Base-by-base conservation (phyloP, 2,888 invertebrate species). In the Orchestes rusci region DNA sequence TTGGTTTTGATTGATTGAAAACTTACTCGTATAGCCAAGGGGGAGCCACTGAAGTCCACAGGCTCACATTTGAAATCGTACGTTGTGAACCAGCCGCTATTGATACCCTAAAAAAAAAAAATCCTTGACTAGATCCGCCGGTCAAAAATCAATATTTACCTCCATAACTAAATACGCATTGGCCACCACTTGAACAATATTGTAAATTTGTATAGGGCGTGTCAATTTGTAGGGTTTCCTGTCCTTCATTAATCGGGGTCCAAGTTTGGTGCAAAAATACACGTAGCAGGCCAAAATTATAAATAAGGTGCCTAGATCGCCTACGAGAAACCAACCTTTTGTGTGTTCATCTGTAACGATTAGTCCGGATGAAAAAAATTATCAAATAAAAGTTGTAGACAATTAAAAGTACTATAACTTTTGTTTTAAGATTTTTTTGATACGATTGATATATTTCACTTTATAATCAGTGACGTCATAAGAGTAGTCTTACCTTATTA, bases 41-140 rank as follows among this genome's bases (percentile, higher is more conserved):
- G 79, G 53, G 66, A 70, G 35, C 72, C 66, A 0, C 79, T 74
- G 56, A 75, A 79, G 62, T 50, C 80, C 1, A 82, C 78, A 8
- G 81, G 85, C 65, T 88, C 83, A 61, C 89, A 89, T 4, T 73
- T 71, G 40, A 76, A 80, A 61, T 71, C 79, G 69, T 88, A 88
- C 51, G 75, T 76, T 39, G 71, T 66, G 59, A 73, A 53, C 69
- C 68, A 69, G 17, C 69, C 68, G 7, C 58, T 59, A 43, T 54
- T 42, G 2, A 66, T 35, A 12, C 65, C 68, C 67, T 68, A 45
- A 38, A 58, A 58, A 13, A 41, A 17, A 23, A 5, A 23, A 7
- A 23, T 7, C 7, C 10, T 23, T 23, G 5, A 44, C 12, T 12
- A 23, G 23, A 23, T 23, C 5, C 23, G 7, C 10, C 7, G 8